phyloP scores from a whole-genome alignment of 2,113 vertebrate genomes.

The Ophthalmolycus amberensis region DNA sequence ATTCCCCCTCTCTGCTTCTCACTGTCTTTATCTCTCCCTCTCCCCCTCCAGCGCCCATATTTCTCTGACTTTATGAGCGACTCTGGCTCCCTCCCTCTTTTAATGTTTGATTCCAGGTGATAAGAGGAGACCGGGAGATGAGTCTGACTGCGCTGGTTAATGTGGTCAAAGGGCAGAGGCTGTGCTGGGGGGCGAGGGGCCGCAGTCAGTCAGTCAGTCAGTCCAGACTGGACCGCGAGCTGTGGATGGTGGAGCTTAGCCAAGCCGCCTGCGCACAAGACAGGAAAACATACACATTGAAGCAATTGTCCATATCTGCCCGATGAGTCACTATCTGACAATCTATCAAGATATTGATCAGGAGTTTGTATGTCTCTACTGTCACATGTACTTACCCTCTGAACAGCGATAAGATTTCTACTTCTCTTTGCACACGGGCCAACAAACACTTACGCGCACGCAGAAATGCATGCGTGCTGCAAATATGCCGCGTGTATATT shows the following conservation, averaged over 20 bases:
- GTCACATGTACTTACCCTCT: conserved; percentile 77
- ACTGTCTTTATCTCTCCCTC: conserved; percentile 54
- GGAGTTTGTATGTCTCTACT: conserved; percentile 77
- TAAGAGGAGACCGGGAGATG: conserved; percentile 78
- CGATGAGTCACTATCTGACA: conserved; percentile 71
- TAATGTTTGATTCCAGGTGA: conserved; percentile 83
- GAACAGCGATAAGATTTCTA: conserved; percentile 69
- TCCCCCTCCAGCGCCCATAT: conserved; percentile 42
- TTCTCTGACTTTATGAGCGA: conserved; percentile 73
- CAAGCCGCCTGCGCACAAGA: conserved; percentile 43
- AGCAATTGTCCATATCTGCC: conserved; percentile 68
- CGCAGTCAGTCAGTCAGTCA: background rate
- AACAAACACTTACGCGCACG: conserved; percentile 57
- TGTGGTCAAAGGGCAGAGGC: conserved; percentile 85
- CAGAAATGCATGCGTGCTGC: conserved; percentile 9
- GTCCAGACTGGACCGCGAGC: conserved; percentile 28
- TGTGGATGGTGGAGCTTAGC: conserved; percentile 57
- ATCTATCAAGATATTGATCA: conserved; percentile 78
- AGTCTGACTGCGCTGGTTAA: conserved; percentile 77
- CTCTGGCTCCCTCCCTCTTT: conserved; percentile 74
- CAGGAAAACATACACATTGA: conserved; percentile 63
- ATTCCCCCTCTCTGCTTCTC: conserved; percentile 8
- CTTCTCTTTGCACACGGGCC: conserved; percentile 68
- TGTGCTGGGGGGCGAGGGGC: conserved; percentile 33
- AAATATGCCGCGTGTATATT: conserved; percentile 19